Percentiles rank a stretch among this genome's conserved stretches.
These are phyloP conservation scores for Chiloscyllium plagiosum DNA, from an alignment of 2,113 vertebrate genomes.

Conservation along the genomic window DNA sequence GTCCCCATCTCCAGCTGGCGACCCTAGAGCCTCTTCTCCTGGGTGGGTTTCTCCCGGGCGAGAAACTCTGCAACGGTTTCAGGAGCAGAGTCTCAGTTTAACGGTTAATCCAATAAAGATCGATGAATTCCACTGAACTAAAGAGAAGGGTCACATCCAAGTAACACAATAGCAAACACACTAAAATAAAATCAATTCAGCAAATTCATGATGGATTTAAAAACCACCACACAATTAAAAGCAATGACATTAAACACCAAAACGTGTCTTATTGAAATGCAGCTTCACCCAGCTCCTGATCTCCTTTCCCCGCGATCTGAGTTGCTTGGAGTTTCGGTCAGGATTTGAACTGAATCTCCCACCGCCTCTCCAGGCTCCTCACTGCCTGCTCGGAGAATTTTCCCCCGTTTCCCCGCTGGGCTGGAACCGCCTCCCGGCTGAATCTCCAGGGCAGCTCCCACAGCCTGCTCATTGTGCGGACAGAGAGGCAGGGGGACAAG, in stretches of 20 bases:
- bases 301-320: neutral
- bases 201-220: no score
- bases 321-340: neutral
- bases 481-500: neutral
- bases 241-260: neutral
- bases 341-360: neutral
- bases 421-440: neutral
- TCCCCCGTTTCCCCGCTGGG: neutral
- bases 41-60: neutral
- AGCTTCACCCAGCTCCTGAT: neutral
- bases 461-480: neutral
- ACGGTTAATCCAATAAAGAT: neutral
- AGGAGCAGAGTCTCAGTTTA: neutral
- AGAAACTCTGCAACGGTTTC: neutral
- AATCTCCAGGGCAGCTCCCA: neutral
- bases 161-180: no score
- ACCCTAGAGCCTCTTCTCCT: neutral
- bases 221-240: neutral
- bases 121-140: neutral
- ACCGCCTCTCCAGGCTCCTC: neutral
- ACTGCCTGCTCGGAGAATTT: neutral
- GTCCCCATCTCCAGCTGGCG: neutral
- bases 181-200: neutral
- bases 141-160: neutral
- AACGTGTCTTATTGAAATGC: neutral